These are phyloP conservation scores for Sciurus carolinensis DNA, from an alignment of 2,797 vertebrate genomes.

Conservation along the genomic window DNA sequence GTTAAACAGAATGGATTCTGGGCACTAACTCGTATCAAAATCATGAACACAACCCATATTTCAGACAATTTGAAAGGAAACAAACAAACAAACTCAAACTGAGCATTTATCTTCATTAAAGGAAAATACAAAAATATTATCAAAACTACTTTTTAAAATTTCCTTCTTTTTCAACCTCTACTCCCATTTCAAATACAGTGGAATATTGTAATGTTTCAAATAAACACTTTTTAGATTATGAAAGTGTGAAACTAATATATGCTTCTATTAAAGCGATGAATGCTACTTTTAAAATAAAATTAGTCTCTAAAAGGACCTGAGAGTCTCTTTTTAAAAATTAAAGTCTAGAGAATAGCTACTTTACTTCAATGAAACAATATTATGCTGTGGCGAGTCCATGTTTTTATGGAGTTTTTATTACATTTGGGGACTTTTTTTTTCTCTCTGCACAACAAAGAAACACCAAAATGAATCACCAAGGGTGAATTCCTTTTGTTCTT, in stretches of 20 bases:
- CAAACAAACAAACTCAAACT: not conserved
- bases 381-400: not conserved
- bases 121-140: constrained; percentile 61
- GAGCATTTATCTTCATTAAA: not conserved
- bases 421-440: not conserved
- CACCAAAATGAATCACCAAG: not conserved
- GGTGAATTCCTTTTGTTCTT: not conserved
- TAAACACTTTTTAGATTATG: constrained; percentile 61
- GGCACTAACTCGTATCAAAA: not conserved
- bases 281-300: constrained; percentile 69
- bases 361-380: constrained; percentile 52
- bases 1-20: not conserved
- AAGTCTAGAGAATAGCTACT: constrained; percentile 37
- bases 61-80: not conserved
- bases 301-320: constrained; percentile 32
- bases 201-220: constrained; percentile 66
- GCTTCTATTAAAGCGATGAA: constrained; percentile 66
- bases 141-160: constrained; percentile 52
- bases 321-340: constrained; percentile 54
- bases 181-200: constrained; percentile 29
- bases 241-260: constrained; percentile 13
- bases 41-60: not conserved
- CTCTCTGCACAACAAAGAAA: constrained; percentile 42
- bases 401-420: constrained; percentile 29
- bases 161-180: constrained; percentile 10